phyloP scores from a whole-genome alignment of 53 echinoderm and acorn worm genomes.

The Echinarachnius parma region DNA sequence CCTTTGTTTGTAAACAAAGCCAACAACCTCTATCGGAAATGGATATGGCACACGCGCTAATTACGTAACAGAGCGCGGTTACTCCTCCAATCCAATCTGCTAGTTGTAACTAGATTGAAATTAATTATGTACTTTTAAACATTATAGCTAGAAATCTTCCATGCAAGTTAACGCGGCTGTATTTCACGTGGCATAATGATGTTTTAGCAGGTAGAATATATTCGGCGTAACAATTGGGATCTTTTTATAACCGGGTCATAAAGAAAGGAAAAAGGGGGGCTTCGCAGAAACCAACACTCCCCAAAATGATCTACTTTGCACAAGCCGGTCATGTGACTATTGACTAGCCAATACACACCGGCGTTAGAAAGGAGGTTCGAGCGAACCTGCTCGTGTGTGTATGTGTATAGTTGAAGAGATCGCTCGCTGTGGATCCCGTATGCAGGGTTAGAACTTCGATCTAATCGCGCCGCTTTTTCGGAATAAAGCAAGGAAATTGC shows the following conservation, averaged over 20 bases:
- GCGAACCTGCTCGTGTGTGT: not conserved
- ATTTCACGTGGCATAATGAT: no score
- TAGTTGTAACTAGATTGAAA: no score
- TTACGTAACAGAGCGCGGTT: constrained; percentile 38
- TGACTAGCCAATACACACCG: constrained; percentile 13
- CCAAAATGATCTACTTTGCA: no score
- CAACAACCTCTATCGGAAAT: not conserved
- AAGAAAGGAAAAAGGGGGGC: not conserved
- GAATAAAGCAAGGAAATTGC: constrained; percentile 6
- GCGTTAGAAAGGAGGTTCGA: constrained; percentile 17
- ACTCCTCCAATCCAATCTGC: not conserved
- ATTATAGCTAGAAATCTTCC: no score
- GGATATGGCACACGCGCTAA: constrained; percentile 2
- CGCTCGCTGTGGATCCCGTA: constrained; percentile 29
- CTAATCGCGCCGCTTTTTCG: not conserved
- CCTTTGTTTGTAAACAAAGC: constrained; percentile 44
- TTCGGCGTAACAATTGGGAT: no score
- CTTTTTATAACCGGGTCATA: no score
- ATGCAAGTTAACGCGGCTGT: no score
- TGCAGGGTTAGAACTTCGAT: constrained; percentile 31
- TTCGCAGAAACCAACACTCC: constrained; percentile 10
- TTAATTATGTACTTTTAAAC: no score
- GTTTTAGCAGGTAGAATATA: no score
- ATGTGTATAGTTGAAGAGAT: constrained; percentile 1
- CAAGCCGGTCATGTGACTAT: constrained; percentile 36